Percentiles rank a stretch among this genome's conserved stretches.
Evolutionary conservation across 2,888 invertebrate genomes (phyloP).

Genomic region (Phymatocera aterrima): DNA sequence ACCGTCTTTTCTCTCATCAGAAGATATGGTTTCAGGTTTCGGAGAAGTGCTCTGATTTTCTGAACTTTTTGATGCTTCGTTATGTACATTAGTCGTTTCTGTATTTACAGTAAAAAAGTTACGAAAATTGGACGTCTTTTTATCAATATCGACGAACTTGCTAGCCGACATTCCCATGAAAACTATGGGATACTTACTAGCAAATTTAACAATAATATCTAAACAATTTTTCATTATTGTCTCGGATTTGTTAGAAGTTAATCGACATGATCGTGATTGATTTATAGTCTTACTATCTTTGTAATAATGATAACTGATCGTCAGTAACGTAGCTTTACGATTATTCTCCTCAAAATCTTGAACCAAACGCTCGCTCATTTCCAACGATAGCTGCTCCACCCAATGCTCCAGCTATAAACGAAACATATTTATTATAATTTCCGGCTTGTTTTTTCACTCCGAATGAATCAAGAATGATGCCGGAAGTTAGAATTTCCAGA

Average conservation of each 20-base stretch:
- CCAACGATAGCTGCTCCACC: constrained; percentile 87
- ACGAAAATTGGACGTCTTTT: constrained; percentile 1
- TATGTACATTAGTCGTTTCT: background rate
- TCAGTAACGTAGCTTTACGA: constrained; percentile 87
- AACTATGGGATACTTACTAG: constrained; percentile 74
- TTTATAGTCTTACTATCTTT: constrained; percentile 60
- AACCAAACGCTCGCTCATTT: constrained; percentile 89
- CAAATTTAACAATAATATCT: constrained; percentile 82
- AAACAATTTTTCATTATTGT: constrained; percentile 82
- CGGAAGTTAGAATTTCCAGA: background rate
- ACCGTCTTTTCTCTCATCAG: background rate
- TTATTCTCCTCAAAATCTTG: constrained; percentile 89
- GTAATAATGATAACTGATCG: constrained; percentile 80
- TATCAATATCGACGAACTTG: constrained; percentile 63
- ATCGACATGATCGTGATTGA: constrained; percentile 80
- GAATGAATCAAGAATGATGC: background rate
- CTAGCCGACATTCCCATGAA: constrained; percentile 76
- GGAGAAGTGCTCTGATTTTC: background rate
- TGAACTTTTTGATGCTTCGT: background rate
- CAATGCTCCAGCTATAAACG: constrained; percentile 80
- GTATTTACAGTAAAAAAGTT: constrained; percentile 32
- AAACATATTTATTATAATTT: constrained; percentile 14
- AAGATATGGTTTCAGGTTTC: background rate
- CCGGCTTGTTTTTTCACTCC: background rate
- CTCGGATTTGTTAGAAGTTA: constrained; percentile 81